Conservation (phyloP, 1,140 invertebrate genomes). For the Carposina sasakii region DNA sequence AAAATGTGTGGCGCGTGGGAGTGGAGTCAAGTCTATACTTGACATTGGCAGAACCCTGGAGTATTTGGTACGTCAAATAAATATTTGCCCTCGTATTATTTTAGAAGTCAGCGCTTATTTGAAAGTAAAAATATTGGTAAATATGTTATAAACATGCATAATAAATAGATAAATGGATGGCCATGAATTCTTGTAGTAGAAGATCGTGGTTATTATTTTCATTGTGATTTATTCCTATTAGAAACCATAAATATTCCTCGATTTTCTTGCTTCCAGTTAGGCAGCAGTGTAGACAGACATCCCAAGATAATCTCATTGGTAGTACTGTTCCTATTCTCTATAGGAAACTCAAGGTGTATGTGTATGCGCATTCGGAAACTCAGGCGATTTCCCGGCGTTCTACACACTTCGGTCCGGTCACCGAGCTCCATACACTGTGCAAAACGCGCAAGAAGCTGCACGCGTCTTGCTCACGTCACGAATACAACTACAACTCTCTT, state of each 20-base stretch:
- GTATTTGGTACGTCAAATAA: conserved; percentile 80
- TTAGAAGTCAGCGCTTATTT: too few species aligned
- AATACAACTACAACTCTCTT: conserved; percentile 76
- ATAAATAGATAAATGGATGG: too few species aligned
- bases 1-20: conserved; percentile 97
- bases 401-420: conserved; percentile 83
- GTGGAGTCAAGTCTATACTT: conserved; percentile 97
- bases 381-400: conserved; percentile 88
- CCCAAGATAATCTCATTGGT: too few species aligned
- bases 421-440: conserved; percentile 80
- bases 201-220: too few species aligned
- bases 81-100: too few species aligned
- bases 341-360: conserved; percentile 96
- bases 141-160: too few species aligned
- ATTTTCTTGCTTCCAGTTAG: too few species aligned
- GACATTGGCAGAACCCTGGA: conserved; percentile 96
- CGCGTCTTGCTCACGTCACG: conserved; percentile 76
- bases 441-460: conserved; percentile 79
- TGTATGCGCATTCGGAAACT: conserved; percentile 83
- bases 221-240: too few species aligned
- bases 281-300: too few species aligned
- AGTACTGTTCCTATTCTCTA: conserved; percentile 24
- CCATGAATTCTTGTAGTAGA: too few species aligned
- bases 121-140: too few species aligned
- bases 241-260: too few species aligned